phyloP scores from a whole-genome alignment of 2,797 vertebrate genomes.

The Uromys caudimaculatus region DNA sequence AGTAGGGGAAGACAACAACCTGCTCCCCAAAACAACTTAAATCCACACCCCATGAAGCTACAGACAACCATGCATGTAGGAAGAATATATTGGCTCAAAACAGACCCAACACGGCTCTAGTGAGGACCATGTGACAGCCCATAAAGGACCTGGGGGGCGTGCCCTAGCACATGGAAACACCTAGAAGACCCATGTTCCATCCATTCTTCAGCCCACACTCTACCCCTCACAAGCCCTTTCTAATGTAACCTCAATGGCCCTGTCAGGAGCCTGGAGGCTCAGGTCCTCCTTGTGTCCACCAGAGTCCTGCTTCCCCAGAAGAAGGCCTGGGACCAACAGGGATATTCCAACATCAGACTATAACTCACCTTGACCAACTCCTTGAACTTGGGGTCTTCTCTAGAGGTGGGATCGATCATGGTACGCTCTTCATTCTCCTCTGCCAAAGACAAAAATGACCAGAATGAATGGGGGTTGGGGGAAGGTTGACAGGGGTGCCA shows the following conservation, averaged over 20 bases:
- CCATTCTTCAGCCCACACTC: fast-evolving
- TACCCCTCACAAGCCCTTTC: background rate
- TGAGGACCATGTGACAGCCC: background rate
- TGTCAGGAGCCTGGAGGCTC: background rate
- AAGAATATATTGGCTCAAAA: background rate
- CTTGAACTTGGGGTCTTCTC: slow-evolving; percentile 95
- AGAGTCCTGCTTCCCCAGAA: background rate
- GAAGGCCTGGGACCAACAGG: background rate
- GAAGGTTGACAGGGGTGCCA: fast-evolving
- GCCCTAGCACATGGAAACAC: background rate
- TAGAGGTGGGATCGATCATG: slow-evolving; percentile 96
- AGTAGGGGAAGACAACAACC: background rate
- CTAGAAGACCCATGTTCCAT: no score
- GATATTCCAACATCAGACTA: fast-evolving
- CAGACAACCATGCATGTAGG: background rate
- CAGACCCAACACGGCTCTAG: background rate
- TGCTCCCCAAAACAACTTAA: background rate
- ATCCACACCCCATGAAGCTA: background rate
- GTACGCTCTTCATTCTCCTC: slow-evolving; percentile 98
- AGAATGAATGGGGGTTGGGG: fast-evolving
- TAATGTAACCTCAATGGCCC: fast-evolving
- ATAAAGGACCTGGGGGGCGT: background rate
- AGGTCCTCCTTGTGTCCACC: background rate
- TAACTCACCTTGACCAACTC: slow-evolving; percentile 95
- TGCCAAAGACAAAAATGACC: slow-evolving; percentile 78